A percentile compares a stretch with the other conserved stretches of the same genome.
Evolutionary conservation across 92 coral and sea anemone species (phyloP).

Genomic region (Micromussa lordhowensis): DNA sequence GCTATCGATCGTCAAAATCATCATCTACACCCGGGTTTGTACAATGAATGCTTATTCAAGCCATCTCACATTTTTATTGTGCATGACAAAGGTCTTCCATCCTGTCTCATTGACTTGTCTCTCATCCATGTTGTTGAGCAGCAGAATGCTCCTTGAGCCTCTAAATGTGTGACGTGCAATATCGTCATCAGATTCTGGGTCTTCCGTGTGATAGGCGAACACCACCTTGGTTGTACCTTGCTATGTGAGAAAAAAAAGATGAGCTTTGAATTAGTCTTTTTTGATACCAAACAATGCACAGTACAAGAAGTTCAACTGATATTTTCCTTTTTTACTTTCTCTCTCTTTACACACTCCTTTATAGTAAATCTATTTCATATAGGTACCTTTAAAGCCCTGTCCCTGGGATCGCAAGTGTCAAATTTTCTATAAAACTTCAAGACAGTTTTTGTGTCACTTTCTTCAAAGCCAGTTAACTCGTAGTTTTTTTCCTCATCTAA

Average conservation of each 20-base stretch:
- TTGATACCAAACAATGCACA: not conserved
- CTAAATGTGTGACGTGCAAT: not conserved
- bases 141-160: conserved; percentile 5
- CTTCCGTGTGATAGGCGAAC: conserved; percentile 17
- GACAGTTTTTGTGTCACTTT: conserved; percentile 16
- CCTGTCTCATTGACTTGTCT: not conserved
- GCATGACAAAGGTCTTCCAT: not conserved
- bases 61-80: not conserved
- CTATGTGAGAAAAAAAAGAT: not conserved
- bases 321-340: too few relatives aligned
- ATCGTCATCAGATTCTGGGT: not conserved
- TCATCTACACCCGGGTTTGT: not conserved
- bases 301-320: too few relatives aligned
- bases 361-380: too few relatives aligned
- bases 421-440: conserved; percentile 22
- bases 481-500: conserved; percentile 5
- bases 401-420: conserved; percentile 19
- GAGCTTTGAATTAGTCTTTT: not conserved
- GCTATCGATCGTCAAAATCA: not conserved
- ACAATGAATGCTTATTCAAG: not conserved
- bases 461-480: conserved; percentile 25
- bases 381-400: conserved; percentile 7
- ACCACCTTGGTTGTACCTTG: conserved; percentile 12
- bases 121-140: conserved; percentile 10
- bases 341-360: too few relatives aligned